Percentiles rank a stretch among this genome's conserved stretches.
Conservation (phyloP, 2,888 invertebrate species). For the Eilema griseolum region DNA sequence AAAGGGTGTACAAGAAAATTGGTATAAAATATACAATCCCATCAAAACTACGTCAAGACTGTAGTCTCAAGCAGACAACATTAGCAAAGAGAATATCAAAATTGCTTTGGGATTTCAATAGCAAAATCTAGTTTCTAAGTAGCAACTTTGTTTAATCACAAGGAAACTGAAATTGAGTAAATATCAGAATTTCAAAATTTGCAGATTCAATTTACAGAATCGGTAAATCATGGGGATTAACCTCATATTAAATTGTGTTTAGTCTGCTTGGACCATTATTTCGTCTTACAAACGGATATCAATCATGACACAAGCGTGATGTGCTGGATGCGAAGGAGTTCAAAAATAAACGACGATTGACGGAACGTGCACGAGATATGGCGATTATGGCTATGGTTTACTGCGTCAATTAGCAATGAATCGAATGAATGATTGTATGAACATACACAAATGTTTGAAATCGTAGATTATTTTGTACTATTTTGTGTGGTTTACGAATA, state of each 20-base stretch:
- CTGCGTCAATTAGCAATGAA: slow-evolving; percentile 4
- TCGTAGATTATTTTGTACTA: background rate
- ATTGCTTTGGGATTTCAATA: background rate
- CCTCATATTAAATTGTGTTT: background rate
- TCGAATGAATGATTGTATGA: background rate
- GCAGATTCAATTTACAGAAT: background rate
- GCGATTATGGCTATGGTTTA: slow-evolving; percentile 57
- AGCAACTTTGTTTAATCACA: background rate
- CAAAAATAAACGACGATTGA: slow-evolving; percentile 44
- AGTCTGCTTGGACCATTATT: slow-evolving; percentile 19
- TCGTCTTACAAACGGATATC: slow-evolving; percentile 12
- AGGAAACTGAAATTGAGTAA: background rate
- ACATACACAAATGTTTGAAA: background rate
- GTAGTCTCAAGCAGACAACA: slow-evolving; percentile 11
- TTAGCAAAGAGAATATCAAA: background rate
- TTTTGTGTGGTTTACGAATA: background rate
- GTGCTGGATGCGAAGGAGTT: slow-evolving; percentile 44
- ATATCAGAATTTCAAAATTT: background rate
- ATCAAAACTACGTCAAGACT: slow-evolving; percentile 20
- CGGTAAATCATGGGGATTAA: background rate
- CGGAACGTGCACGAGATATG: slow-evolving; percentile 67
- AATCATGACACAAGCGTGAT: slow-evolving; percentile 41
- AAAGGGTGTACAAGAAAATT: background rate
- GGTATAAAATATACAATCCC: slow-evolving; percentile 8
- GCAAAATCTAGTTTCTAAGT: background rate